These are phyloP conservation scores for Calcarius ornatus DNA, from an alignment of 2,113 vertebrate species.

Conservation along the genomic window DNA sequence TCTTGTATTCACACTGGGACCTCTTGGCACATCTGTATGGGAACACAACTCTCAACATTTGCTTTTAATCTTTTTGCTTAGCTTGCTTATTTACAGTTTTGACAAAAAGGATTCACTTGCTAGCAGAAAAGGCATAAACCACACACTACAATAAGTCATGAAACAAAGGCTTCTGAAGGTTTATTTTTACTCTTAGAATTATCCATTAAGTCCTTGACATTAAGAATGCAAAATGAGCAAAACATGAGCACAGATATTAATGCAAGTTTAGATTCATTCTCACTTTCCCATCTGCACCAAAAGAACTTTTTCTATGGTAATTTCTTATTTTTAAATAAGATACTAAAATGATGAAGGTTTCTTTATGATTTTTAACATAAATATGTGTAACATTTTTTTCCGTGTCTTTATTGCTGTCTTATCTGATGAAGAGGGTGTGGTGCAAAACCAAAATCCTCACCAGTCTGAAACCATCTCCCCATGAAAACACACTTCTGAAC, in stretches of 20 bases:
- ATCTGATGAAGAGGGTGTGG: constrained; percentile 76
- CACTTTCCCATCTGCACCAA: not conserved
- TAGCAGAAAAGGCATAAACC: not conserved
- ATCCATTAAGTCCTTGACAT: not conserved
- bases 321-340: not conserved
- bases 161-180: not conserved
- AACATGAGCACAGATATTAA: not conserved
- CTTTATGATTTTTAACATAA: not conserved
- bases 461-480: constrained; percentile 20
- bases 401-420: constrained; percentile 16
- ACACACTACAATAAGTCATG: not conserved
- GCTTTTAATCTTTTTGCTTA: not conserved
- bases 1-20: not conserved
- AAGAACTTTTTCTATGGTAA: not conserved
- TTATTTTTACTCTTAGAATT: not conserved
- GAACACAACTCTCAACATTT: not conserved
- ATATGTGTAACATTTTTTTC: not conserved
- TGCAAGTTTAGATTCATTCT: not conserved
- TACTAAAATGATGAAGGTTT: not conserved
- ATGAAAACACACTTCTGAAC: not conserved
- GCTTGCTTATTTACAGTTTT: not conserved
- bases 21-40: not conserved
- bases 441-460: constrained; percentile 34
- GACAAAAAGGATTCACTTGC: not conserved
- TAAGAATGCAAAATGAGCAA: not conserved